Percentiles rank a stretch among this genome's conserved stretches.
Conservation (phyloP, 2,888 invertebrate genomes). For the Plebejus argus region DNA sequence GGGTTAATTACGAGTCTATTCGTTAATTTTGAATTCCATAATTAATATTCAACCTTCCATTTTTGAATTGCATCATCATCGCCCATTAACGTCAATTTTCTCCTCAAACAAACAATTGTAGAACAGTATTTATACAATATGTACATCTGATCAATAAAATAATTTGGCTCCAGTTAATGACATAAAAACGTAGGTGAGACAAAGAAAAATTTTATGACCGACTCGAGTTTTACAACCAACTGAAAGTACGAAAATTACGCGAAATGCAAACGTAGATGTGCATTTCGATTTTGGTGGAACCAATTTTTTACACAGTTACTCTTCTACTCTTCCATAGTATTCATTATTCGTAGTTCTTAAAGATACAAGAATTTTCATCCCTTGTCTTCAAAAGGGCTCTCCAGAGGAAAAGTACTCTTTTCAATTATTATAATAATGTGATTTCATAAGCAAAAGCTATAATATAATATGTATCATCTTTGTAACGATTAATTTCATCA, state of each 20-base stretch:
- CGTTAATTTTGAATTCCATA: constrained; percentile 25
- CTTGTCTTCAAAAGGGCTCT: no score
- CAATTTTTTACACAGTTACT: not conserved
- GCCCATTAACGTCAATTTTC: not conserved
- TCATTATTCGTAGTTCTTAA: not conserved
- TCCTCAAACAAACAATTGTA: no score
- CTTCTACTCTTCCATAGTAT: not conserved
- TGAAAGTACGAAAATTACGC: not conserved
- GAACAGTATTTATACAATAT: no score
- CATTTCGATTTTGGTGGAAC: no score
- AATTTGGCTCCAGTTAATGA: not conserved
- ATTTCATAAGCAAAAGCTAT: no score
- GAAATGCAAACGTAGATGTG: no score
- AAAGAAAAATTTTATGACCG: not conserved
- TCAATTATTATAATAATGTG: no score
- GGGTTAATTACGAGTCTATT: constrained; percentile 22
- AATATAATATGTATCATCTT: not conserved
- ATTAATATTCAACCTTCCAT: constrained; percentile 5
- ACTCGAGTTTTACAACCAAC: not conserved
- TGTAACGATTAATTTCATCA: not conserved
- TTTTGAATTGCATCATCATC: not conserved
- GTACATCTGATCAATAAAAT: not conserved
- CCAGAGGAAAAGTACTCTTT: no score
- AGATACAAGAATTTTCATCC: not conserved
- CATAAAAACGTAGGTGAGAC: not conserved